phyloP scores from a whole-genome alignment of 1,140 invertebrate species.

The Argopecten irradians region DNA sequence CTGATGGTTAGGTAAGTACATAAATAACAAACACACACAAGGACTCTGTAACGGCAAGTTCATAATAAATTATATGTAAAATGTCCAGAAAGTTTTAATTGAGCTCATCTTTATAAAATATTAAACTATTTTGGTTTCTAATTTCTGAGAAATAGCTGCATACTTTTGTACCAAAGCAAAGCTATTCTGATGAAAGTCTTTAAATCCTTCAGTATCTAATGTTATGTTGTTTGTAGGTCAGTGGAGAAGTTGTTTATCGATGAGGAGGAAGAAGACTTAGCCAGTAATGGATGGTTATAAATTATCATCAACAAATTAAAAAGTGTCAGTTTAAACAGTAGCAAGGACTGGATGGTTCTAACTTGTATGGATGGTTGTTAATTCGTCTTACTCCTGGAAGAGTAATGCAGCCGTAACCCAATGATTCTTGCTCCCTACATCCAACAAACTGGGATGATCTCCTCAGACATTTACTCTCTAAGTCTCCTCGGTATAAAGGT shows the following conservation, averaged over 20 bases:
- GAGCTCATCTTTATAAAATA: not conserved
- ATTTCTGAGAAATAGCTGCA: not conserved
- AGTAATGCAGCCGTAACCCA: no score
- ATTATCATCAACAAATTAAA: no score
- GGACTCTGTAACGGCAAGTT: not conserved
- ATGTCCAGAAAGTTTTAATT: not conserved
- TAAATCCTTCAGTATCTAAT: not conserved
- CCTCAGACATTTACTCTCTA: no score
- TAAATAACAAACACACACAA: not conserved
- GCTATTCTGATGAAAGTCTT: no score
- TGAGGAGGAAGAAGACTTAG: conserved; percentile 62
- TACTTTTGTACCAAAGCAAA: not conserved
- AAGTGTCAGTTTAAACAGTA: no score
- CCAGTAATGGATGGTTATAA: conserved; percentile 51
- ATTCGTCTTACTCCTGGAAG: no score
- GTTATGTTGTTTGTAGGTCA: conserved; percentile 56
- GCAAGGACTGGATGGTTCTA: not conserved
- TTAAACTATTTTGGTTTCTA: not conserved
- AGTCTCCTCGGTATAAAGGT: no score
- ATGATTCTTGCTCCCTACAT: no score
- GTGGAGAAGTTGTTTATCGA: conserved; percentile 72
- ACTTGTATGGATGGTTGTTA: not conserved
- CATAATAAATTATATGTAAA: not conserved
- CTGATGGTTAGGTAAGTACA: conserved; percentile 85
- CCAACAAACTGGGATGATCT: no score